These are phyloP conservation scores for Medauroidea extradentata DNA, from an alignment of 1,140 invertebrate species.

Conservation along the genomic window DNA sequence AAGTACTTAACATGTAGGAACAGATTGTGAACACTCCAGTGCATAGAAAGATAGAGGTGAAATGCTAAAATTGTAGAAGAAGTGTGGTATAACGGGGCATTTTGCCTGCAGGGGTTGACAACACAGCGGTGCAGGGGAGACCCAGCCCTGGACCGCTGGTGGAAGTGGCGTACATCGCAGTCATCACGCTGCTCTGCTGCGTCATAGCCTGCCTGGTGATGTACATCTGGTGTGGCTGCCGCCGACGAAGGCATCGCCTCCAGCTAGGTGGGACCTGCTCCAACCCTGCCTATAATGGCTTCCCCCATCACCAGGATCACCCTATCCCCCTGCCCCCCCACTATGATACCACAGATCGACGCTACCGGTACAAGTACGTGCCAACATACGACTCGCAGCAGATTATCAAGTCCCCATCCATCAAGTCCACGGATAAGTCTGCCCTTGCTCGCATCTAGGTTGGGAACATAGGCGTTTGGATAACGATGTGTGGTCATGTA, in stretches of 20 bases:
- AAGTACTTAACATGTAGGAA: too few species aligned
- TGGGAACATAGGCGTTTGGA: too few species aligned
- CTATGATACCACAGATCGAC: neutral
- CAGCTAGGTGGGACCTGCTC: conserved; percentile 2
- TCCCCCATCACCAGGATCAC: neutral
- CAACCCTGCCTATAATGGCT: conserved; percentile 5
- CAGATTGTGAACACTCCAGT: too few species aligned
- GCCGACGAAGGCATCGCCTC: neutral
- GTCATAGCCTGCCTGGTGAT: neutral
- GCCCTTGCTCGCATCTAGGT: conserved; percentile 2
- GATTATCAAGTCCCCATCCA: neutral
- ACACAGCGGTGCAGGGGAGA: neutral
- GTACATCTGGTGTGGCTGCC: neutral
- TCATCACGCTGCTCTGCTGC: neutral
- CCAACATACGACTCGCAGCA: neutral
- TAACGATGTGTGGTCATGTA: too few species aligned
- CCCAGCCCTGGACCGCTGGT: neutral
- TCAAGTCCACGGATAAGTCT: neutral
- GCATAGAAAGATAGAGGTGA: too few species aligned
- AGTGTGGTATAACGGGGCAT: too few species aligned
- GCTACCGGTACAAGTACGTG: neutral
- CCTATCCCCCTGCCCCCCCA: too few species aligned
- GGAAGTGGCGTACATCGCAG: neutral
- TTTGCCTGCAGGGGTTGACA: neutral
- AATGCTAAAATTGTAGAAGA: too few species aligned